Evolutionary conservation across 2,888 invertebrate genomes (phyloP), one percentile per base, ranked within the genome.

Genomic region (Drosophila subquinaria): DNA sequence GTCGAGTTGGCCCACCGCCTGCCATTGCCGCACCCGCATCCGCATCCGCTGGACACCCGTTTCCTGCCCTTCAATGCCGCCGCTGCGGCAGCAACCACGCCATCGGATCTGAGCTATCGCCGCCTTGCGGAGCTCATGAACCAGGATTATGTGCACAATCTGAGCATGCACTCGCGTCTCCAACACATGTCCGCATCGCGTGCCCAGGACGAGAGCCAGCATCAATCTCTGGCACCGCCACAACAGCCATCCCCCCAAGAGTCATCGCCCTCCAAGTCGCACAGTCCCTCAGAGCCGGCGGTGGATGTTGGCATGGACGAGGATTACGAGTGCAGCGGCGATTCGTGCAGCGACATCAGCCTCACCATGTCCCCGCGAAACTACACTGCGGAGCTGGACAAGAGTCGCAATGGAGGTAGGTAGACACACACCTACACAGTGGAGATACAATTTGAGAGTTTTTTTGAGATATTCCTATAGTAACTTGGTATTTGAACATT

Each of bases 281-380:
- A 50, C 45, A 85, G 77, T 65, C 85, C 90, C 0, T 35, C 55
- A 1, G 89, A 89, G 59, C 82, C 83, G 27, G 77, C 85, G 4
- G 66, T 92, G 33, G 91, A 92, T 71, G 92, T 92, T 30, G 90
- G 90, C 50, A 79, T 92, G 82, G 92, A 92, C 65, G 92, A 92
- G 70, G 92, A 92, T 61, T 92, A 90, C 69, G 93, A 92, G 50
- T 91, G 93, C 61, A 93, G 93, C 65, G 92, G 90, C 0, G 93
- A 93, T 66, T 93, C 93, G 2, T 92, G 92, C 70, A 93, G 93
- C 66, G 93, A 93, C 73, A 92, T 93, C 42, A 93, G 93, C 52
- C 75, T 93, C 40, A 93, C 93, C 52, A 92, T 93, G 92, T 93
- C 93, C 5, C 92, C 93, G 11, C 81, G 88, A 57, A 91, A 90